Evolutionary conservation across 2,888 invertebrate genomes (phyloP).

Genomic region (Drosophila pseudotakahashii): DNA sequence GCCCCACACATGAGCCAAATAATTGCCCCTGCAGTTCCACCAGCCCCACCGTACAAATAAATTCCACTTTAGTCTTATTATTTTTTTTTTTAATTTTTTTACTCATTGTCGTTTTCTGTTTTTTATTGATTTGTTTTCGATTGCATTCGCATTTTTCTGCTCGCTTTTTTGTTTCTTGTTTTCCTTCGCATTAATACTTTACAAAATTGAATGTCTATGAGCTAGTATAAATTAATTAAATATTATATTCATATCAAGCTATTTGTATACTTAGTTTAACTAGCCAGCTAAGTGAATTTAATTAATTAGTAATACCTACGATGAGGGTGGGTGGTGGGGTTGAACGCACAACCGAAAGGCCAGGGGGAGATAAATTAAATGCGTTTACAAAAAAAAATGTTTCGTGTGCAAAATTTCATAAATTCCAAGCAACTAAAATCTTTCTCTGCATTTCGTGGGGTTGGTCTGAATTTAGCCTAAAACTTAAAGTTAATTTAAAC

Average conservation of each 20-base stretch:
- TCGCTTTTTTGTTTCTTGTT: slow-evolving; percentile 40
- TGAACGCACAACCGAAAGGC: slow-evolving; percentile 57
- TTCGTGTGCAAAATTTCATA: slow-evolving; percentile 43
- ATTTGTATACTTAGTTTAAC: slow-evolving; percentile 44
- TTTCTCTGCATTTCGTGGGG: slow-evolving; percentile 6
- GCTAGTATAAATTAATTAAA: slow-evolving; percentile 77
- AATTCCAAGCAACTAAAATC: slow-evolving; percentile 41
- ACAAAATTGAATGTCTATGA: slow-evolving; percentile 66
- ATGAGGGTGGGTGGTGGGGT: slow-evolving; percentile 1
- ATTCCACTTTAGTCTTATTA: slow-evolving; percentile 55
- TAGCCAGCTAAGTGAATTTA: slow-evolving; percentile 49
- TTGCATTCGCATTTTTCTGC: slow-evolving; percentile 60
- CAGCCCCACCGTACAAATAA: slow-evolving; percentile 46
- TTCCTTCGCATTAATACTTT: slow-evolving; percentile 74
- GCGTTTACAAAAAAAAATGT: slow-evolving; percentile 38
- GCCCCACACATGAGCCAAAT: slow-evolving; percentile 65
- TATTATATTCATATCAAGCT: slow-evolving; percentile 56
- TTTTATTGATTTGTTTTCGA: slow-evolving; percentile 67
- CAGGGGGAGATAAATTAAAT: slow-evolving; percentile 10
- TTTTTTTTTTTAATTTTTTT: slow-evolving; percentile 41
- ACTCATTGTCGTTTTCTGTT: slow-evolving; percentile 50
- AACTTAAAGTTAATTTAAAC: slow-evolving; percentile 48
- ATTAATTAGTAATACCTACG: slow-evolving; percentile 64
- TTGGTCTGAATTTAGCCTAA: slow-evolving; percentile 32
- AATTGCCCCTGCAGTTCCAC: slow-evolving; percentile 17